A percentile compares a stretch with the other conserved stretches of the same genome.
Conservation (phyloP, 2,113 vertebrate species). For the Dendropsophus ebraccatus region DNA sequence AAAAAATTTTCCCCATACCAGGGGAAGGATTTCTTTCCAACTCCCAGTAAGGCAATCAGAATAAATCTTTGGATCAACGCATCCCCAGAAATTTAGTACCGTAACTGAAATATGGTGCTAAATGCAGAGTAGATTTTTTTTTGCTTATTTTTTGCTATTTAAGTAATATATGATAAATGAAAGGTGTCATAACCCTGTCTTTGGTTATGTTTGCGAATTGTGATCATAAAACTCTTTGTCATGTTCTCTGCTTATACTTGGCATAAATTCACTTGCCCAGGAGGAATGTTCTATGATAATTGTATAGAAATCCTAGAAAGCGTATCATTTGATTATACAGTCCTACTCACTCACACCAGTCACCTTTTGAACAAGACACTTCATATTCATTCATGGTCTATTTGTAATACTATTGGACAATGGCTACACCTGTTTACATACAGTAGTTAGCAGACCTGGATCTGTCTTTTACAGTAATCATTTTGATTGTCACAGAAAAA, state of each 20-base stretch:
- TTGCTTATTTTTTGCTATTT: no score
- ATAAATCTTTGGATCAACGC: no score
- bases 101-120: no score
- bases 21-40: no score
- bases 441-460: background rate
- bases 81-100: no score
- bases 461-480: background rate
- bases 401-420: background rate
- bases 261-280: conserved; percentile 1
- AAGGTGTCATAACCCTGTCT: no score
- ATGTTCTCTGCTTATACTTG: background rate
- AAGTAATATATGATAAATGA: no score
- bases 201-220: background rate
- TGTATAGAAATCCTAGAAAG: conserved; percentile 20
- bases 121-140: no score
- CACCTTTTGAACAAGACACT: background rate
- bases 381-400: background rate
- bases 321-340: conserved; percentile 5
- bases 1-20: no score
- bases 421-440: background rate
- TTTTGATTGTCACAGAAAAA: no score
- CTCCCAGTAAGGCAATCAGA: no score
- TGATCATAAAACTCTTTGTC: background rate
- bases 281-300: conserved; percentile 2
- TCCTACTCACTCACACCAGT: background rate